Conservation (phyloP, 2,797 vertebrate genomes). For the Podarcis lilfordi region DNA sequence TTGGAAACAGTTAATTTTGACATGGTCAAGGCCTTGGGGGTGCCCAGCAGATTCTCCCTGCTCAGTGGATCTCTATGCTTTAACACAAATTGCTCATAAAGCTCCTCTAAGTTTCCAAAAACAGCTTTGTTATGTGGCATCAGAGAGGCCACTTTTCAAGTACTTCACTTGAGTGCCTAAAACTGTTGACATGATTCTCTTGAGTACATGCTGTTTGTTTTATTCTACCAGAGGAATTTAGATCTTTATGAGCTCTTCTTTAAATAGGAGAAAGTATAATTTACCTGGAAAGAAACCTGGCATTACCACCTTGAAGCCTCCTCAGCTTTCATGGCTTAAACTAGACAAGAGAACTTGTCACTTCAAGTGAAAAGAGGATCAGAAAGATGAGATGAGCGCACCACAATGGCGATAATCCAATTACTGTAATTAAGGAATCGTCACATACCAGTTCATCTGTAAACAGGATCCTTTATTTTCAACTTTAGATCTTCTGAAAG, state of each 20-base stretch:
- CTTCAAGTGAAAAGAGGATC: conserved; percentile 59
- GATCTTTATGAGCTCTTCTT: conserved; percentile 42
- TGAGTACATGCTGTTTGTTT: neutral
- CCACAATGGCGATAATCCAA: conserved; percentile 68
- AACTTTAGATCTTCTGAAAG: conserved; percentile 23
- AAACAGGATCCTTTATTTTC: conserved; percentile 63
- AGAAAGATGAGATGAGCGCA: conserved; percentile 73
- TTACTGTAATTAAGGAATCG: conserved; percentile 72
- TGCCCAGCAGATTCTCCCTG: neutral
- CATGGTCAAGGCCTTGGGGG: neutral
- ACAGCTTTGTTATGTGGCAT: neutral
- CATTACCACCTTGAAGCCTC: conserved; percentile 43
- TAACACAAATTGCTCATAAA: neutral
- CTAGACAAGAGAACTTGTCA: conserved; percentile 65
- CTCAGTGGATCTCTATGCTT: neutral
- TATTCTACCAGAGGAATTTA: neutral
- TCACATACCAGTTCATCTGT: conserved; percentile 65
- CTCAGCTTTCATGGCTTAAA: conserved; percentile 70
- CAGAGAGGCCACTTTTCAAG: neutral
- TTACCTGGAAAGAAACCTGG: conserved; percentile 19
- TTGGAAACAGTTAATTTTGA: neutral
- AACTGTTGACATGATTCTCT: neutral
- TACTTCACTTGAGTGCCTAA: too few relatives aligned
- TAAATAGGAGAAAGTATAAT: conserved; percentile 45
- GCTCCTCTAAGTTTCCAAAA: neutral